Base-by-base conservation (phyloP, 2,113 vertebrate genomes). In the Notechis scutatus region DNA sequence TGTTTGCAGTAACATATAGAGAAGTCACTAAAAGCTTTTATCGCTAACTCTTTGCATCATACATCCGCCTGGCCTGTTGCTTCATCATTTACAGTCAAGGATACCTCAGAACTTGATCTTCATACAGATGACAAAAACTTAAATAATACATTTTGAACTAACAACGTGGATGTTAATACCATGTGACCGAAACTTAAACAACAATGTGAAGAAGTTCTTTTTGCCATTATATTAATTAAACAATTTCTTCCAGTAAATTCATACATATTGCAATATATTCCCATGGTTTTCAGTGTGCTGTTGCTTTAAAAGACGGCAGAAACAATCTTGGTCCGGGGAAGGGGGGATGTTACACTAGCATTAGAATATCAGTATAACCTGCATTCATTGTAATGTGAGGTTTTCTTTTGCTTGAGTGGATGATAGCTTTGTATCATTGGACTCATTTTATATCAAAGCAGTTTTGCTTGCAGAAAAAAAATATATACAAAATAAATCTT, bases 361-460 rank as follows among this genome's bases (percentile, higher is more conserved):
- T 97, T 97, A 96, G 97, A 97, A 98, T 98, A 97, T 97, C 97
- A 96, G 96, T 98, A 97, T 98, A 94, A 97, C 97, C 97, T 98
- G 98, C 98, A 97, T 98, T 98, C 97, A 97, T 98, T 97, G 98
- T 97, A 97, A 97, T 97, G 98, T 98, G 97, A 98, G 97, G 97
- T 98, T 98, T 98, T 96, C 98, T 98, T 99, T 99, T 97, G 98
- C 98, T 99, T 98, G 98, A 98, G 98, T 98, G 98, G 98, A 98
- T 97, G 97, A 98, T 98, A 98, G 98, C 98, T 98, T 97, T 98
- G 98, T 98, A 98, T 97, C 97, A 98, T 97, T 96, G 96, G 98
- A 98, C 97, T 98, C 98, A 97, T 99, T 99, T 99, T 99, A 98
- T 99, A 99, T 99, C 98, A 98, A 98, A 98, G 97, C 97, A 97